Percentiles rank a stretch among this genome's conserved stretches.
Conservation (phyloP, 1,140 invertebrate species). For the Ceratoteleas bidentatus region DNA sequence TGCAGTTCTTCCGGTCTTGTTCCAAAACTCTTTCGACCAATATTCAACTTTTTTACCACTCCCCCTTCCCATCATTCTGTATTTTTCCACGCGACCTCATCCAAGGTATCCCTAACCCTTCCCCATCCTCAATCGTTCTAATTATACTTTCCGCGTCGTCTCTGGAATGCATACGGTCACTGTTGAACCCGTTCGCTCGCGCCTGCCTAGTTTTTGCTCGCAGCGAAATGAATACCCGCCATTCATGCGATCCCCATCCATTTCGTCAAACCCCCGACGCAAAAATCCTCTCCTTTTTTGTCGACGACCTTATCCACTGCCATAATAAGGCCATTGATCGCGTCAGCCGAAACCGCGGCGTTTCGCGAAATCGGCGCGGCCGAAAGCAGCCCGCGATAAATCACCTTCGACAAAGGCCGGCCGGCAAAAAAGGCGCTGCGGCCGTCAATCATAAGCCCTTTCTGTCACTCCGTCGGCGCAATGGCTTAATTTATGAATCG, state of each 20-base stretch:
- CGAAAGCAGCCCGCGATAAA: conserved; percentile 14
- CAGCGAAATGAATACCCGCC: conserved; percentile 63
- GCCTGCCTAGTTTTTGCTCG: conserved; percentile 68
- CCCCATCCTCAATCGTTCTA: conserved; percentile 64
- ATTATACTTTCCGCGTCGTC: conserved; percentile 75
- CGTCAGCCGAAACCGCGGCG: neutral
- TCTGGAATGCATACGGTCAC: conserved; percentile 75
- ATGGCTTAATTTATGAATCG: conserved; percentile 56
- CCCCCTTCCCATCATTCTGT: conserved; percentile 3
- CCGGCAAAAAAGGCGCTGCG: conserved; percentile 4
- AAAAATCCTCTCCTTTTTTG: conserved; percentile 47
- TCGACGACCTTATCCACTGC: neutral
- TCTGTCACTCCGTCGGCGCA: conserved; percentile 34
- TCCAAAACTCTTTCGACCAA: too few relatives aligned
- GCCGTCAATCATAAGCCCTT: conserved; percentile 50
- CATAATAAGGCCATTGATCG: conserved; percentile 43
- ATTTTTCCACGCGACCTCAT: conserved; percentile 24
- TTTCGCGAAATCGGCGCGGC: too few relatives aligned
- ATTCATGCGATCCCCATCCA: conserved; percentile 64
- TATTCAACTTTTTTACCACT: neutral
- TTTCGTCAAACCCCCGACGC: conserved; percentile 47
- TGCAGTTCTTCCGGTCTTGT: too few relatives aligned
- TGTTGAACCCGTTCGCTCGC: conserved; percentile 67
- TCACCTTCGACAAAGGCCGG: conserved; percentile 43
- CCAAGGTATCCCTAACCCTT: neutral